Percentiles rank a stretch among this genome's conserved stretches.
Conservation (phyloP, 92 coral and sea anemone genomes). For the Scolanthus callimorphus region DNA sequence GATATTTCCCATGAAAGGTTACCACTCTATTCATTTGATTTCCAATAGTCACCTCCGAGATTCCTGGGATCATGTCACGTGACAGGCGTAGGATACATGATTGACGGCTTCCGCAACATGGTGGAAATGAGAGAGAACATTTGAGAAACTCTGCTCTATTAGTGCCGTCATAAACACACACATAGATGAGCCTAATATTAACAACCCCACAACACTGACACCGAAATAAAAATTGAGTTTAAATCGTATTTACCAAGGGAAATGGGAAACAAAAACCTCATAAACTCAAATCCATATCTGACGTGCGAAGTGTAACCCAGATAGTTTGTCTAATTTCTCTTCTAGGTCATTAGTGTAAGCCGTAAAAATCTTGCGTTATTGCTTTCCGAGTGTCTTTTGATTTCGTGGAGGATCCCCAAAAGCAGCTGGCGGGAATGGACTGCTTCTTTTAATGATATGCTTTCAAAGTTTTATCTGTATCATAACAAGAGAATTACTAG, state of each 20-base stretch:
- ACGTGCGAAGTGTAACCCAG: too few species aligned
- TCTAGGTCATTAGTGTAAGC: background rate
- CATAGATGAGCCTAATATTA: constrained; percentile 2
- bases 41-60: too few species aligned
- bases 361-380: background rate
- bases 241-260: constrained; percentile 6
- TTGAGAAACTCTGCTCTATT: constrained; percentile 2
- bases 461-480: background rate
- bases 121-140: constrained; percentile 2
- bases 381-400: background rate
- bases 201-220: constrained; percentile 10
- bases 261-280: background rate
- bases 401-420: background rate
- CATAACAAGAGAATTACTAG: background rate
- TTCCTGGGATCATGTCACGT: background rate
- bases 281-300: too few species aligned
- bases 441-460: background rate
- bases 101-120: background rate
- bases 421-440: background rate
- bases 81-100: background rate
- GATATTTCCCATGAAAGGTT: too few species aligned
- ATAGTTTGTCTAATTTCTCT: too few species aligned
- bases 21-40: too few species aligned
- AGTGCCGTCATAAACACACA: background rate
- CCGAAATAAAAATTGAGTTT: background rate